Percentiles rank a stretch among this genome's conserved stretches.
Evolutionary conservation across 1,140 invertebrate species (phyloP).

Genomic region (Meloidogyne chitwoodi): DNA sequence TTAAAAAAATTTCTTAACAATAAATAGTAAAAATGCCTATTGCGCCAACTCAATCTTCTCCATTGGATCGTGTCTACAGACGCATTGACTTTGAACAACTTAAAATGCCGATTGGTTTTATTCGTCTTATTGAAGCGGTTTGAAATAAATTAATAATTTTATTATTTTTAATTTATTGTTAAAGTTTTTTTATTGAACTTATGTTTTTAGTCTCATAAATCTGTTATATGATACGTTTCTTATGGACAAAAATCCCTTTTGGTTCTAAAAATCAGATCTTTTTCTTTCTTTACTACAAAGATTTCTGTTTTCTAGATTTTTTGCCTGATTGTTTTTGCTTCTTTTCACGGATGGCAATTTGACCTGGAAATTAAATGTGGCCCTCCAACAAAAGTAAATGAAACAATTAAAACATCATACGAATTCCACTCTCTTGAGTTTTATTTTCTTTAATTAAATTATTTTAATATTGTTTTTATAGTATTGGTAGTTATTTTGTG

Average conservation of each 20-base stretch:
- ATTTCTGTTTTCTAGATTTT: not conserved
- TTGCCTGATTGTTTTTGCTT: not conserved
- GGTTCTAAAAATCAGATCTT: no score
- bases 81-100: constrained; percentile 46
- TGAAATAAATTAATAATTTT: constrained; percentile 9
- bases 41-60: not conserved
- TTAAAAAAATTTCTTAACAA: not conserved
- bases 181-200: not conserved
- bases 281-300: no score
- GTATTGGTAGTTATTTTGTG: constrained; percentile 4
- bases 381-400: not conserved
- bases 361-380: not conserved
- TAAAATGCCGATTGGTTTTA: constrained; percentile 49
- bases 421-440: not conserved
- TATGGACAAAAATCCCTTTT: no score
- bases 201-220: no score
- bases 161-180: not conserved
- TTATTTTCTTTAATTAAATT: not conserved
- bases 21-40: not conserved
- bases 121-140: constrained; percentile 41
- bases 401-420: not conserved
- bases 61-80: constrained; percentile 4
- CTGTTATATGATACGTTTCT: no score
- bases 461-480: constrained; percentile 8
- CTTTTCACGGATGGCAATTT: constrained; percentile 5